Evolutionary conservation across 2,888 invertebrate genomes (phyloP).

Genomic region (Habrosyne pyritoides): DNA sequence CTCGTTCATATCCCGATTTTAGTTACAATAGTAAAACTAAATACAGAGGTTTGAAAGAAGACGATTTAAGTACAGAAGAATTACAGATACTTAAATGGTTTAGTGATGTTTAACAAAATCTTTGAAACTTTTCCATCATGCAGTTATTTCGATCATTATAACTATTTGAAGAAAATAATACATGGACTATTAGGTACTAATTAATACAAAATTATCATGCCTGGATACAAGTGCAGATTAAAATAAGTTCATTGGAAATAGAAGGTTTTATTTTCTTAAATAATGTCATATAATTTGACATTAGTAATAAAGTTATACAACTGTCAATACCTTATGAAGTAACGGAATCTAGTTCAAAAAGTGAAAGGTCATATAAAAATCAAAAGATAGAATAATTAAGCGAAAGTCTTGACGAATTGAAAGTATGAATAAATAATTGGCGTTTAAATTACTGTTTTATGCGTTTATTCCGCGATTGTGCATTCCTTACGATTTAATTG

Average conservation of each 20-base stretch:
- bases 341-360: not conserved
- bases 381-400: not conserved
- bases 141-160: not conserved
- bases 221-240: not conserved
- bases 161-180: not conserved
- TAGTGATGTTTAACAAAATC: not conserved
- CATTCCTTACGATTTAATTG: no score
- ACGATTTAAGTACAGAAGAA: not conserved
- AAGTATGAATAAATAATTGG: slow-evolving; percentile 28
- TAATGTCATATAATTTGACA: no score
- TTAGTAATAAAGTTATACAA: no score
- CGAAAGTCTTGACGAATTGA: slow-evolving; percentile 29
- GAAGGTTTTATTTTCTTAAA: no score
- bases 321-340: no score
- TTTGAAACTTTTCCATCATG: not conserved
- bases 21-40: slow-evolving; percentile 11
- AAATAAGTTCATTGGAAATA: not conserved
- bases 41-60: not conserved
- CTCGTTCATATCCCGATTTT: not conserved
- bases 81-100: not conserved
- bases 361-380: slow-evolving; percentile 3
- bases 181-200: not conserved
- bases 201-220: not conserved
- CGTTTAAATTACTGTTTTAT: not conserved
- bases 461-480: not conserved